Evolutionary conservation across 2,797 vertebrate genomes (phyloP), one percentile per base, ranked within the genome.

Genomic region (Helostoma temminkii): DNA sequence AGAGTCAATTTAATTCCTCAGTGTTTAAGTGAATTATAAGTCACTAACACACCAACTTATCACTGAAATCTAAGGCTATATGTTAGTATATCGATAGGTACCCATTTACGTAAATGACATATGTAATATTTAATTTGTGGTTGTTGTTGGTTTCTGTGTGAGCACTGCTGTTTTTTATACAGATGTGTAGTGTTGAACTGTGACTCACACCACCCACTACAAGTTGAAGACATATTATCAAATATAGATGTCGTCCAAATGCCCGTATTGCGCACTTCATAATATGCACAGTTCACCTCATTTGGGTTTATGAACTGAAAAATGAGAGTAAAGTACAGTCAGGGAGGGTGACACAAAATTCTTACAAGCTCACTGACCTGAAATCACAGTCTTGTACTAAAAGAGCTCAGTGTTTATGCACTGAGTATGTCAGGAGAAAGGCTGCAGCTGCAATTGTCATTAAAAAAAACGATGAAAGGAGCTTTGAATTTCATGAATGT

Each of bases 351-450:
- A 50, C 58, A 70, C 48, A 71, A 65, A 84, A 24, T 37, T 39
- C 49, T 59, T 19, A 18, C 10, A 71, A 64, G 39, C 55, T 53
- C 42, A 52, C 69, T 66, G 72, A 85, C 42, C 64, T 66, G n/a
- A 75, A 76, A 56, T 52, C 26, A 32, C 47, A 61, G 19, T 80
- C 37, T 74, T 74, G 71, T 22, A 74, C 84, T 74, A 57, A 52
- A 74, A 26, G 28, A 22, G 11, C 52, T 63, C 14, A 8, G 36
- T 67, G 56, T 74, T 79, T 69, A 71, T 78, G 39, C 16, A 21
- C 62, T 74, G 36, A n/a, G 21, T 65, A 60, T 6, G 60, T 56
- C 41, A 36, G 52, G 58, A 65, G 22, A 61, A 32, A 70, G 36
- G 30, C 8, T 2, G 37, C 45, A 58, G 66, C 45, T 14, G 24